A percentile compares a stretch with the other conserved stretches of the same genome.
phyloP scores from a whole-genome alignment of 2,797 vertebrate species.

The Ataeniobius toweri region DNA sequence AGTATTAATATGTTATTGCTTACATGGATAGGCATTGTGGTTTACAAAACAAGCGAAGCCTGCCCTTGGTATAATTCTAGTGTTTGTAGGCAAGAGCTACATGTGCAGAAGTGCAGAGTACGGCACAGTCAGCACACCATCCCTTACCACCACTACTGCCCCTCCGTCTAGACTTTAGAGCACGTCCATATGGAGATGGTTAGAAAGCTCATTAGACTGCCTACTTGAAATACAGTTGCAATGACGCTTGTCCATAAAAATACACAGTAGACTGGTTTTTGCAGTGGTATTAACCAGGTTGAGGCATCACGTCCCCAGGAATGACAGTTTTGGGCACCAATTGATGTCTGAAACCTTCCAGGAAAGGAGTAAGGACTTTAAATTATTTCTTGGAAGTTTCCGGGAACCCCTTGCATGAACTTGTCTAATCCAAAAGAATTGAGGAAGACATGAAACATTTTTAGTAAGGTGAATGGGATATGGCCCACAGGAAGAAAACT shows the following conservation, averaged over 20 bases:
- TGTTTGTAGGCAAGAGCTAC: constrained; percentile 70
- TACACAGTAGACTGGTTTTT: constrained; percentile 75
- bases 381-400: constrained; percentile 69
- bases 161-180: constrained; percentile 74
- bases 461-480: constrained; percentile 72
- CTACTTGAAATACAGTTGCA: constrained; percentile 82
- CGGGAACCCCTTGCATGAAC: constrained; percentile 54
- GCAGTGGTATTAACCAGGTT: constrained; percentile 74
- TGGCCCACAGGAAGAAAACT: constrained; percentile 70
- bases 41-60: constrained; percentile 49
- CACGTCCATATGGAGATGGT: constrained; percentile 82
- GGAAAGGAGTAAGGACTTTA: constrained; percentile 58
- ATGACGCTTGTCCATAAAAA: constrained; percentile 84
- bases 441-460: constrained; percentile 72
- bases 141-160: constrained; percentile 69
- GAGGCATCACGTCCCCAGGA: constrained; percentile 70
- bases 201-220: constrained; percentile 83
- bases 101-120: constrained; percentile 67
- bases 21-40: constrained; percentile 38
- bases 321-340: constrained; percentile 72
- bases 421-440: constrained; percentile 61
- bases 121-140: constrained; percentile 74
- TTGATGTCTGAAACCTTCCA: constrained; percentile 66
- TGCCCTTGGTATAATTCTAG: constrained; percentile 69
- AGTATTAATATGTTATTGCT: neutral